phyloP scores from a whole-genome alignment of 35 echinoderm and acorn worm species.

The Chiridota heheva region DNA sequence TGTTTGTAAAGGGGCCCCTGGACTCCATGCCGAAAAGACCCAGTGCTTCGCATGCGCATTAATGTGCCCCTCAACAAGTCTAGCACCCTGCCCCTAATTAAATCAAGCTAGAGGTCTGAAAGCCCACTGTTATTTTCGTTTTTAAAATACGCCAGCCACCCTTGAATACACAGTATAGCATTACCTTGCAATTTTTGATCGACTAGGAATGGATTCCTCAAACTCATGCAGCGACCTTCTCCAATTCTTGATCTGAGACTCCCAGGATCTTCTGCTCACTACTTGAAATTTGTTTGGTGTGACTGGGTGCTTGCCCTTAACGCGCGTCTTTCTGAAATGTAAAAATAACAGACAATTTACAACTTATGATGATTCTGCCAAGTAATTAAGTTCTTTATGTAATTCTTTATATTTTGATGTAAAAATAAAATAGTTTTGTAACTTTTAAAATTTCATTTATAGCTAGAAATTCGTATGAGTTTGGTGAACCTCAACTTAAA shows the following conservation, averaged over 20 bases:
- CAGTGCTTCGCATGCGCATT: too few species aligned
- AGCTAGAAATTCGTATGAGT: too few species aligned
- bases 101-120: not conserved
- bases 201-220: too few species aligned
- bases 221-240: constrained; percentile 60
- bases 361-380: not conserved
- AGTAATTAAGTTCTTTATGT: not conserved
- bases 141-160: not conserved
- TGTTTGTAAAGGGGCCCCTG: too few species aligned
- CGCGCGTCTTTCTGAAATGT: constrained; percentile 43
- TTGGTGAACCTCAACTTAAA: too few species aligned
- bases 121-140: not conserved
- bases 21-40: too few species aligned
- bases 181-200: too few species aligned
- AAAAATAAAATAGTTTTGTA: not conserved
- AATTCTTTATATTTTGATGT: not conserved
- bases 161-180: too few species aligned
- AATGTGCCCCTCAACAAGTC: too few species aligned
- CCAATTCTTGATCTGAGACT: constrained; percentile 64
- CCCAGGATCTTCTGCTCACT: constrained; percentile 79
- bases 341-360: too few species aligned
- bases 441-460: not conserved
- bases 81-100: too few species aligned
- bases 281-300: constrained; percentile 92
- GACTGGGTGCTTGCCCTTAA: constrained; percentile 54